Evolutionary conservation across 2,113 vertebrate genomes (phyloP).

Genomic region (Pygoscelis adeliae): DNA sequence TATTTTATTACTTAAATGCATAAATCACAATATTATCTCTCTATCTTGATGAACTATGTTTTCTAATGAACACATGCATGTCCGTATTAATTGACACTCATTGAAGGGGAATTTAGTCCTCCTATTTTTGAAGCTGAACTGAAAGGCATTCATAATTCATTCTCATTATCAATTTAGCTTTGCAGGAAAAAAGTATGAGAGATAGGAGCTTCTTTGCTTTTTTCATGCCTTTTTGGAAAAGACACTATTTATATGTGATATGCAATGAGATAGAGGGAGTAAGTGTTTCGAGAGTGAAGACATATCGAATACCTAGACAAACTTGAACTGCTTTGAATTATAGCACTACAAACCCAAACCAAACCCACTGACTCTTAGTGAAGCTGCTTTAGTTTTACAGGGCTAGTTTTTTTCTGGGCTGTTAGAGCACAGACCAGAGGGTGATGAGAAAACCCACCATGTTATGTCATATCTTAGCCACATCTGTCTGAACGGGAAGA

Average conservation of each 20-base stretch:
- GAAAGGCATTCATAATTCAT: constrained; percentile 55
- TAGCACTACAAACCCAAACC: not conserved
- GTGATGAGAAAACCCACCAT: not conserved
- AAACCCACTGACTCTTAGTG: not conserved
- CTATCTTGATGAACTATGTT: not conserved
- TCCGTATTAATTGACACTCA: not conserved
- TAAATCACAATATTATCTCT: constrained; percentile 11
- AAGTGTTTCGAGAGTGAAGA: not conserved
- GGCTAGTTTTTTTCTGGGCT: not conserved
- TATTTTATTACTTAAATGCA: not conserved
- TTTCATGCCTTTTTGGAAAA: not conserved
- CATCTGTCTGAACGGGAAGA: not conserved
- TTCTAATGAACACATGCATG: not conserved
- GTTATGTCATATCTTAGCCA: not conserved
- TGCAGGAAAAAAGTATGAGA: not conserved
- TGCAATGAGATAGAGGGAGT: not conserved
- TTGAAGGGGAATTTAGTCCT: not conserved
- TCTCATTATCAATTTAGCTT: constrained; percentile 34
- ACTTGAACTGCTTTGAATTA: not conserved
- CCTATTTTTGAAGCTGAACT: constrained; percentile 45
- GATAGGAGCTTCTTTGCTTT: not conserved
- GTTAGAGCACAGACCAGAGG: not conserved
- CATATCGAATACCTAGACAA: not conserved
- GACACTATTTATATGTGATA: not conserved
- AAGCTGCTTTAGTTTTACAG: not conserved